These are phyloP conservation scores for Saxidomus purpurata DNA, from an alignment of 1,140 invertebrate genomes.

Conservation along the genomic window DNA sequence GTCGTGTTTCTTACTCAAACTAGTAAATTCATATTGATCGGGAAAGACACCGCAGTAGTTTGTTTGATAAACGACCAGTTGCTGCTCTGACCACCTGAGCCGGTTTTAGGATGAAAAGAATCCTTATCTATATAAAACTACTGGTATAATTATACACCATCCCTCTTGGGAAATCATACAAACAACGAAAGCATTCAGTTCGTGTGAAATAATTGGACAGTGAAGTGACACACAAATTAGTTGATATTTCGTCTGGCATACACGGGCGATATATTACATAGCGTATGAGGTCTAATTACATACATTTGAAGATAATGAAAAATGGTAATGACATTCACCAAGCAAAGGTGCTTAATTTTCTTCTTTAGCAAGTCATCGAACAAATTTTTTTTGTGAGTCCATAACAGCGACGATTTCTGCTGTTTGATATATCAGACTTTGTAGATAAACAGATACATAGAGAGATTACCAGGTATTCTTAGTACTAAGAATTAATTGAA, in stretches of 20 bases:
- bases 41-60: too few relatives aligned
- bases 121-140: neutral
- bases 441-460: too few relatives aligned
- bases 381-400: too few relatives aligned
- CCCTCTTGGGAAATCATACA: conserved; percentile 5
- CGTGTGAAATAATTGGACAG: neutral
- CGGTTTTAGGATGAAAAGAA: neutral
- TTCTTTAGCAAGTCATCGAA: too few relatives aligned
- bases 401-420: too few relatives aligned
- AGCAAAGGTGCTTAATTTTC: neutral
- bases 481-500: too few relatives aligned
- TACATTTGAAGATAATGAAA: neutral
- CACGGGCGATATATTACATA: neutral
- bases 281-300: neutral
- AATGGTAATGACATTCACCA: neutral
- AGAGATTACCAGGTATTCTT: too few relatives aligned
- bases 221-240: neutral
- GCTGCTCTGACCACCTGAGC: neutral
- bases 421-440: too few relatives aligned
- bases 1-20: too few relatives aligned
- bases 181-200: neutral
- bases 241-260: too few relatives aligned
- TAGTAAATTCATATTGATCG: too few relatives aligned
- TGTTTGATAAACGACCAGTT: neutral
- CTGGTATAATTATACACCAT: neutral